Evolutionary conservation across 2,113 vertebrate genomes (phyloP).

Genomic region (Motacilla tschutschensis): DNA sequence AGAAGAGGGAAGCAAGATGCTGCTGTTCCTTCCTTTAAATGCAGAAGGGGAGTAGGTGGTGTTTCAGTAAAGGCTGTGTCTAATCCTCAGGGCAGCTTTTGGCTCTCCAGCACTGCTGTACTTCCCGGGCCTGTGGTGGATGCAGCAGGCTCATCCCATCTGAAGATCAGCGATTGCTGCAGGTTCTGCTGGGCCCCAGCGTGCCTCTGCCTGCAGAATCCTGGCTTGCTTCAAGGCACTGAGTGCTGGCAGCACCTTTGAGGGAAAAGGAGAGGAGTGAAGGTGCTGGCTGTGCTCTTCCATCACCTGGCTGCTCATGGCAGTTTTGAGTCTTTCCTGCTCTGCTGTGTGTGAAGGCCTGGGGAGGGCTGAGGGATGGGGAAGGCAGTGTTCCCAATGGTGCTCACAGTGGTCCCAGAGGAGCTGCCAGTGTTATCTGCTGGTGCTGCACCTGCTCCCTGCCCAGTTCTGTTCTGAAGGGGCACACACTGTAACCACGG

Average conservation of each 20-base stretch:
- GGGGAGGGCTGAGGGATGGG: background rate
- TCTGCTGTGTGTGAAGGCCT: accelerated
- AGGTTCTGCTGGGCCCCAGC: background rate
- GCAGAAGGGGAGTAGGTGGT: background rate
- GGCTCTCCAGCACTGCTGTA: background rate
- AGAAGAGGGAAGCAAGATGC: constrained; percentile 21
- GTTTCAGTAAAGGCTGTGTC: background rate
- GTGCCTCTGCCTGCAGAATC: background rate
- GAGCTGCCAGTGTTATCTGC: background rate
- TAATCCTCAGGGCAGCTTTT: background rate
- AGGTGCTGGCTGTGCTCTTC: background rate
- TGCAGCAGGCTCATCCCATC: background rate
- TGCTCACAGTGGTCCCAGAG: background rate
- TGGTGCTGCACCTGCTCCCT: background rate
- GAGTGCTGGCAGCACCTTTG: background rate
- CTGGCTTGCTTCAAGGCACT: background rate
- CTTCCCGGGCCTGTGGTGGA: background rate
- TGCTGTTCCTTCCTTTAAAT: background rate
- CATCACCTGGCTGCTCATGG: accelerated
- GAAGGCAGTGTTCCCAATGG: accelerated
- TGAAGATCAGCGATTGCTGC: background rate
- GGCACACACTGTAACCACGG: accelerated
- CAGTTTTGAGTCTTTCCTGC: background rate
- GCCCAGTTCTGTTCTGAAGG: background rate
- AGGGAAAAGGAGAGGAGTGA: background rate